phyloP scores from a whole-genome alignment of 2,888 invertebrate species.

The Caradrina kadenii region DNA sequence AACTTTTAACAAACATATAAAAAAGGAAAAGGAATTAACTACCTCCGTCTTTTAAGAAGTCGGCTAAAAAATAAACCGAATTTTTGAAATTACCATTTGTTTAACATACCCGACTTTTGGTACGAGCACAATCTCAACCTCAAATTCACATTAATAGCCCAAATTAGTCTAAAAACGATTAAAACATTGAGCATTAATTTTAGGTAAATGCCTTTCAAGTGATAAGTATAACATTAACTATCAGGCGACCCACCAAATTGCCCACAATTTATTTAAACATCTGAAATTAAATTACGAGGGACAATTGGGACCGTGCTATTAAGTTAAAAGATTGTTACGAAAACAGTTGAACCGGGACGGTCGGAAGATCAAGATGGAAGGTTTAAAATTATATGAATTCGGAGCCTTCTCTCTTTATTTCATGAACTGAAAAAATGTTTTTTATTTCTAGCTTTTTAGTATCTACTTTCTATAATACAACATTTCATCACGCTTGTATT shows the following conservation, averaged over 20 bases:
- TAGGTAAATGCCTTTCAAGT: slow-evolving; percentile 35
- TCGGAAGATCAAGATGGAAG: slow-evolving; percentile 35
- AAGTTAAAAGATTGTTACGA: slow-evolving; percentile 64
- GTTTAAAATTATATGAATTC: slow-evolving; percentile 34
- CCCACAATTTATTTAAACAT: slow-evolving; percentile 68
- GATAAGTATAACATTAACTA: slow-evolving; percentile 62
- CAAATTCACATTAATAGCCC: slow-evolving; percentile 23
- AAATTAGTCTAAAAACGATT: slow-evolving; percentile 44
- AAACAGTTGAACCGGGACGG: slow-evolving; percentile 56
- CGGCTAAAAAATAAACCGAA: background rate
- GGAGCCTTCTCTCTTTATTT: background rate
- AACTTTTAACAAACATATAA: no score
- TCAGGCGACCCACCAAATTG: slow-evolving; percentile 54
- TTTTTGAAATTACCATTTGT: background rate
- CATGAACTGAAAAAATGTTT: no score
- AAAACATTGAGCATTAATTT: slow-evolving; percentile 45
- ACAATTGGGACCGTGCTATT: slow-evolving; percentile 63
- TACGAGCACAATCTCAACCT: background rate
- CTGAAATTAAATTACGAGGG: slow-evolving; percentile 68
- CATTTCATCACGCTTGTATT: no score
- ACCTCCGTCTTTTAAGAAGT: no score
- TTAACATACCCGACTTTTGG: slow-evolving; percentile 4
- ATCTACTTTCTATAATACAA: no score
- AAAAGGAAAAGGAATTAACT: no score
- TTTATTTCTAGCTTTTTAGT: no score